Evolutionary conservation across 2,797 vertebrate species (phyloP).

Genomic region (Malurus splendens): DNA sequence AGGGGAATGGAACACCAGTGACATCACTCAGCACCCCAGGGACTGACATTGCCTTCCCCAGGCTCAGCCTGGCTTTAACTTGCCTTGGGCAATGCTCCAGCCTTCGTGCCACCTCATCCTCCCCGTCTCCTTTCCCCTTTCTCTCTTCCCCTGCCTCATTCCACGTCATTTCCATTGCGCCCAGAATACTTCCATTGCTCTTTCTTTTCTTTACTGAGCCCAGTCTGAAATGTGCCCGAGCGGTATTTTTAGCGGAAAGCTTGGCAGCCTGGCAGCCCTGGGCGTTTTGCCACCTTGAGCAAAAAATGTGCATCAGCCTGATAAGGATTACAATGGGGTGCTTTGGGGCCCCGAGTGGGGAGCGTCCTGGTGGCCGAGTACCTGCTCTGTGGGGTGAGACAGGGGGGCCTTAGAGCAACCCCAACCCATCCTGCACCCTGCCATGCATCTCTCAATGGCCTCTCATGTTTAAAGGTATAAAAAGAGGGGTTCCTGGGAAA

Average conservation of each 20-base stretch:
- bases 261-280: conserved; percentile 43
- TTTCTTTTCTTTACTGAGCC: neutral
- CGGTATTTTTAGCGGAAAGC: conserved; percentile 15
- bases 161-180: neutral
- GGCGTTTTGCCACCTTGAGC: conserved; percentile 51
- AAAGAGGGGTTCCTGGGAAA: neutral
- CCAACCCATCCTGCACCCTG: fast-evolving
- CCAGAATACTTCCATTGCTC: neutral
- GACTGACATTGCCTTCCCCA: neutral
- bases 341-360: fast-evolving
- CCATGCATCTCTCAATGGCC: fast-evolving
- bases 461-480: fast-evolving
- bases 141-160: neutral
- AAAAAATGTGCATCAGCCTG: conserved; percentile 5
- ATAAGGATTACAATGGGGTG: conserved; percentile 52
- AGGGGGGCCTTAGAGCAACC: neutral
- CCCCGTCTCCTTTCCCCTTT: neutral
- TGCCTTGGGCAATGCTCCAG: neutral
- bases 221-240: neutral
- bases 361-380: neutral
- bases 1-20: fast-evolving
- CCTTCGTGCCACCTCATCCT: neutral
- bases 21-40: fast-evolving
- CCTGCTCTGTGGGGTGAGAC: neutral
- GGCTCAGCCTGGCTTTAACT: neutral